Conservation (phyloP, 2,888 invertebrate species). For the Meteorus colon region DNA sequence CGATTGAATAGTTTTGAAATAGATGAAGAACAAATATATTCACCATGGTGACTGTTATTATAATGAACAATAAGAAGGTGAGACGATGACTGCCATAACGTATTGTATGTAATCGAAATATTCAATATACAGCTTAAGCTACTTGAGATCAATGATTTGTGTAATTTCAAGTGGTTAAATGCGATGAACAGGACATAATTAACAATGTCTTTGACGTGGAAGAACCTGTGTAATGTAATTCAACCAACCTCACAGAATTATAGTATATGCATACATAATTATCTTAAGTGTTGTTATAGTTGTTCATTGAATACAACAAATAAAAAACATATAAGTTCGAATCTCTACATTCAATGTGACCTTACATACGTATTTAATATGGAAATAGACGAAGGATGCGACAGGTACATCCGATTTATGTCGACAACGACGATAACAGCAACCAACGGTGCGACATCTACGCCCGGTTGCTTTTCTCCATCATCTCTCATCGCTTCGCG, state of each 20-base stretch:
- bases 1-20: too few relatives aligned
- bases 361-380: constrained; percentile 36
- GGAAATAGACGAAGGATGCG: constrained; percentile 31
- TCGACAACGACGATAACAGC: constrained; percentile 23
- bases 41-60: too few relatives aligned
- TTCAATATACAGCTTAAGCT: too few relatives aligned
- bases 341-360: neutral
- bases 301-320: neutral
- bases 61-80: too few relatives aligned
- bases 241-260: neutral
- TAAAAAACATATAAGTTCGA: neutral
- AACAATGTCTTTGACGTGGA: neutral
- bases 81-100: too few relatives aligned
- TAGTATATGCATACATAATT: neutral
- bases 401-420: constrained; percentile 47
- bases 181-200: neutral
- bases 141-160: neutral
- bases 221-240: neutral
- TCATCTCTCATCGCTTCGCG: constrained; percentile 42
- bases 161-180: neutral
- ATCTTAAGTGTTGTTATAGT: neutral
- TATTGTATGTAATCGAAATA: too few relatives aligned
- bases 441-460: constrained; percentile 1
- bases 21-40: too few relatives aligned
- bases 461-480: constrained; percentile 38